phyloP scores from a whole-genome alignment of 1,140 invertebrate genomes.

The Drosophila lowei region DNA sequence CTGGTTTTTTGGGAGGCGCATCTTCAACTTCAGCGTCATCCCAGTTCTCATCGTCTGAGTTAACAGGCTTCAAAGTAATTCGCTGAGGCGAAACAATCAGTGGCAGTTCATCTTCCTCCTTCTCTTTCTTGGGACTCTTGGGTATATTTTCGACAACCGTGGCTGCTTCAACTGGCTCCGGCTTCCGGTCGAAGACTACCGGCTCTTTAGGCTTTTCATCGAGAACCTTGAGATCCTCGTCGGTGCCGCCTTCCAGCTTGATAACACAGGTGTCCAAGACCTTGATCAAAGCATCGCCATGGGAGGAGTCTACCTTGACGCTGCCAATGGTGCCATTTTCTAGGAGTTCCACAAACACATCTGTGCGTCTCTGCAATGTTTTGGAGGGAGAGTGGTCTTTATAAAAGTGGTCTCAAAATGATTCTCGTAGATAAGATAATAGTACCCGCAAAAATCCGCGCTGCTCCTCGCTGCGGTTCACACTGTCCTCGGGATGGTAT shows the following conservation, averaged over 20 bases:
- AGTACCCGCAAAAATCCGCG: conserved; percentile 90
- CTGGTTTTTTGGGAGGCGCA: not conserved
- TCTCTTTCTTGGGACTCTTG: conserved; percentile 55
- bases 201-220: conserved; percentile 86
- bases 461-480: conserved; percentile 95
- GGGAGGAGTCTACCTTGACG: conserved; percentile 93
- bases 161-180: conserved; percentile 33
- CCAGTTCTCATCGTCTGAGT: conserved; percentile 83
- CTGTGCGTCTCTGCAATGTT: conserved; percentile 87
- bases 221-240: conserved; percentile 94
- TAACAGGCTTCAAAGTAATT: conserved; percentile 15
- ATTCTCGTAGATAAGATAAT: not conserved
- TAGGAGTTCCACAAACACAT: conserved; percentile 95
- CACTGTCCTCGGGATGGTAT: conserved; percentile 98
- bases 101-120: conserved; percentile 59
- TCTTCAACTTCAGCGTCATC: conserved; percentile 80
- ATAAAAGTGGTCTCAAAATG: not conserved
- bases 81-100: conserved; percentile 61
- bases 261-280: conserved; percentile 98
- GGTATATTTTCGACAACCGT: conserved; percentile 64
- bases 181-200: conserved; percentile 42
- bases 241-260: conserved; percentile 97
- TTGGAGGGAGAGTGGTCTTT: conserved; percentile 5
- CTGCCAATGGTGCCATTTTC: conserved; percentile 89
- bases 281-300: conserved; percentile 93